Evolutionary conservation across 2,888 invertebrate genomes (phyloP).

Genomic region (Capitulum mitella): DNA sequence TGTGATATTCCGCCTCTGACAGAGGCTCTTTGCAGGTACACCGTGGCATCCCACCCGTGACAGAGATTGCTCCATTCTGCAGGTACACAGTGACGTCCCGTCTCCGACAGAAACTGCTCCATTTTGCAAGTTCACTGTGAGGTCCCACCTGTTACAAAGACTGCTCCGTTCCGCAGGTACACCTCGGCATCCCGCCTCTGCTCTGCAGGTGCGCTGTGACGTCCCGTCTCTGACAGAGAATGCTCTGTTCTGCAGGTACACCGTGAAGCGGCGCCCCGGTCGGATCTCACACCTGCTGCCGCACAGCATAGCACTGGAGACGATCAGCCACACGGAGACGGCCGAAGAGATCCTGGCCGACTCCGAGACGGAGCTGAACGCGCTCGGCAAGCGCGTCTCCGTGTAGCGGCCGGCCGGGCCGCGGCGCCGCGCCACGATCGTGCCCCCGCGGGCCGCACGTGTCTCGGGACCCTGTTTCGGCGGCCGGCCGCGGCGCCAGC

Average conservation of each 20-base stretch:
- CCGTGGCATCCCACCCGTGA: no score
- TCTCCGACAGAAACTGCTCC: not conserved
- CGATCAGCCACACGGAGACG: slow-evolving; percentile 4
- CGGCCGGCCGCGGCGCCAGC: no score
- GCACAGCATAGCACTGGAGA: slow-evolving; percentile 28
- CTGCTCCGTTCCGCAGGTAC: not conserved
- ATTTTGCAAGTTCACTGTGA: not conserved
- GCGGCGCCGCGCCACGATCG: not conserved
- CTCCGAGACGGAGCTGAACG: not conserved
- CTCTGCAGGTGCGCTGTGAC: not conserved
- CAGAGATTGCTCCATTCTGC: no score
- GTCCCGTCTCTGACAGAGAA: not conserved
- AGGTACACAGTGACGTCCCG: no score
- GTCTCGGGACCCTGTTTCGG: no score
- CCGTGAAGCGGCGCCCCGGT: slow-evolving; percentile 50
- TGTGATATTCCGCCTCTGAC: no score
- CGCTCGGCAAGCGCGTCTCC: not conserved
- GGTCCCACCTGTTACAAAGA: not conserved
- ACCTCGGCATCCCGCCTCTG: not conserved
- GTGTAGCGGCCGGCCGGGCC: not conserved
- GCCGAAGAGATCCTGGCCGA: slow-evolving; percentile 7
- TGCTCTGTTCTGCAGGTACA: slow-evolving; percentile 43
- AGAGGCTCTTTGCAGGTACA: no score
- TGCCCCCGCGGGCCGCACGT: no score
- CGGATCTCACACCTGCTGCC: slow-evolving; percentile 51